These are phyloP conservation scores for Sphyrna mokarran DNA, from an alignment of 2,113 vertebrate species.

Conservation along the genomic window DNA sequence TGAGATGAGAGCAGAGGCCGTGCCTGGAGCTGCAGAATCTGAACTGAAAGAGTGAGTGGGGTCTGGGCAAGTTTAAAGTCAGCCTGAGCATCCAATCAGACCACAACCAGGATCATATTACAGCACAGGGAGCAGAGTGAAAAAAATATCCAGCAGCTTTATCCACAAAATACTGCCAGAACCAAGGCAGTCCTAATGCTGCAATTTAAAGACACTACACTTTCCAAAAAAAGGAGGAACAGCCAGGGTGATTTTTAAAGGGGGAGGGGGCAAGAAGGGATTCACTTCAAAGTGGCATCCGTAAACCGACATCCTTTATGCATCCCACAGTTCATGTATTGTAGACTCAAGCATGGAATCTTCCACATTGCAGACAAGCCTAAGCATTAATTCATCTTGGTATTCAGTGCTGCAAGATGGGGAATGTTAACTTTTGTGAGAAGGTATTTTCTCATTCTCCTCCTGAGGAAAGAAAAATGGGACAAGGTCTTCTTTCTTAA, in stretches of 20 bases:
- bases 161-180: slow-evolving; percentile 26
- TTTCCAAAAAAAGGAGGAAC: background rate
- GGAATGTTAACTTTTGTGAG: background rate
- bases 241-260: background rate
- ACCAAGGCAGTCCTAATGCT: background rate
- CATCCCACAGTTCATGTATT: background rate
- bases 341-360: background rate
- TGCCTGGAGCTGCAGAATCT: slow-evolving; percentile 30
- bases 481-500: too few relatives aligned
- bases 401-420: background rate
- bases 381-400: background rate
- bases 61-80: slow-evolving; percentile 34
- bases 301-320: background rate
- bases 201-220: background rate
- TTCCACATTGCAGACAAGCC: background rate
- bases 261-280: too few relatives aligned
- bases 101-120: slow-evolving; percentile 40
- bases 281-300: background rate
- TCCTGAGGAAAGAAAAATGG: too few relatives aligned
- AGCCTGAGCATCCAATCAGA: slow-evolving; percentile 32
- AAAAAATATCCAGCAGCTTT: slow-evolving; percentile 26
- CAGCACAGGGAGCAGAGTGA: background rate
- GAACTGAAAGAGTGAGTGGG: slow-evolving; percentile 14
- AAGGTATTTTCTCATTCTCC: background rate
- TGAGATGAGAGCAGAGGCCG: slow-evolving; percentile 24